Base-by-base conservation (phyloP, 2,888 invertebrate species). In the Phortica okadai region DNA sequence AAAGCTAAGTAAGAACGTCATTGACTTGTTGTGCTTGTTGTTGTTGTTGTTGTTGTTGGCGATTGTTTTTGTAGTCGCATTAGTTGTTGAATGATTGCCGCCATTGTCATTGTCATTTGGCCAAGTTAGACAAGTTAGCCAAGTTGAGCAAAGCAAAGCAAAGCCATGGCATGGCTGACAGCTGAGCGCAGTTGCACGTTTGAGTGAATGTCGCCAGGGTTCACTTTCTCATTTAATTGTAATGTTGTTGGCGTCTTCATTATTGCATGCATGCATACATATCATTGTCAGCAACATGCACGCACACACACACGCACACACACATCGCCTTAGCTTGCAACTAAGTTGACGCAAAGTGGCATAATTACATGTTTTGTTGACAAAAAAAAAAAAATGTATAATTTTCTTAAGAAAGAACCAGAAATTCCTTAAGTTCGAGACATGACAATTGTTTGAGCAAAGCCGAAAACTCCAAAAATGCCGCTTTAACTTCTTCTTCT, bases 281-380 rank as follows among this genome's bases (percentile, higher is more conserved):
- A 84, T 84, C 70, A 87, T 79, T 81, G 81, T 79, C 76, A 25
- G 76, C 80, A 54, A 58, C 42, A 64, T 41, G 42, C 41, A 41
- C 41, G 6, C n/a, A 42, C 42, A 69, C 41, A 42, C 66, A 41
- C 66, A 66, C 54, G 16, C 54, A 56, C 54, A 33, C n/a, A 72
- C 11, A 33, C 54, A 72, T 54, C 10, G 16, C 33, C 6, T n/a
- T 59, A 21, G 16, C n/a, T 21, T 77, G 50, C 33, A 42, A 16
- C 58, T 62, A 78, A 79, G 72, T 78, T 82, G 87, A 87, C 87
- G 83, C 84, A 87, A 86, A 85, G 87, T 86, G 83, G 84, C 84
- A 84, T 89, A 89, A 89, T 89, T 89, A 89, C 87, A 89, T 82
- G 85, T 89, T 87, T 84, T 74, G 86, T 85, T 87, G 88, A 87